These are phyloP conservation scores for Brachylomia viminalis DNA, from an alignment of 2,888 invertebrate species.

Conservation along the genomic window DNA sequence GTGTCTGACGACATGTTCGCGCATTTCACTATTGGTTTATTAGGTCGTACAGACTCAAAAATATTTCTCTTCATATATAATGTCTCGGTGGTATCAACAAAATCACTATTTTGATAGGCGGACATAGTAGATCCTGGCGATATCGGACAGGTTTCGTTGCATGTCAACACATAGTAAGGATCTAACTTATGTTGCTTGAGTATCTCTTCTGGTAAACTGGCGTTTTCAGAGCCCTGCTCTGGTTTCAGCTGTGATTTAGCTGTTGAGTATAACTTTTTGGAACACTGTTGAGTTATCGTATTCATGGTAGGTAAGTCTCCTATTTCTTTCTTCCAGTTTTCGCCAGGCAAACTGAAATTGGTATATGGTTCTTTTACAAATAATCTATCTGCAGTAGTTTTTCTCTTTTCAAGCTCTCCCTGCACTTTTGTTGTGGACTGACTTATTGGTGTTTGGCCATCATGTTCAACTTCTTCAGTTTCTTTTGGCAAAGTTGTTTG, in stretches of 20 bases:
- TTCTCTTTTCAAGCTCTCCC: neutral
- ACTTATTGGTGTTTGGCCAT: neutral
- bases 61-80: conserved; percentile 34
- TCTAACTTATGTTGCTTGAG: conserved; percentile 39
- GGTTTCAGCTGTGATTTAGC: neutral
- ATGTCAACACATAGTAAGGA: conserved; percentile 51
- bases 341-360: neutral
- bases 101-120: neutral
- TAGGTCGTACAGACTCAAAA: conserved; percentile 20
- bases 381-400: neutral
- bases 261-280: neutral
- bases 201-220: conserved; percentile 4
- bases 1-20: neutral
- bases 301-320: neutral
- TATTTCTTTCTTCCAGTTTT: neutral
- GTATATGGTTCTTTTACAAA: neutral
- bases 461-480: neutral
- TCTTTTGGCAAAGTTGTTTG: neutral
- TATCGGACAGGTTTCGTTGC: conserved; percentile 63
- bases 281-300: neutral
- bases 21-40: neutral
- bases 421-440: neutral
- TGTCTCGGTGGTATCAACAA: conserved; percentile 20
- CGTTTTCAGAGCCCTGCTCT: neutral
- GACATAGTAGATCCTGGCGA: conserved; percentile 31